Evolutionary conservation across 2,797 vertebrate genomes (phyloP).

Genomic region (Denticeps clupeoides): DNA sequence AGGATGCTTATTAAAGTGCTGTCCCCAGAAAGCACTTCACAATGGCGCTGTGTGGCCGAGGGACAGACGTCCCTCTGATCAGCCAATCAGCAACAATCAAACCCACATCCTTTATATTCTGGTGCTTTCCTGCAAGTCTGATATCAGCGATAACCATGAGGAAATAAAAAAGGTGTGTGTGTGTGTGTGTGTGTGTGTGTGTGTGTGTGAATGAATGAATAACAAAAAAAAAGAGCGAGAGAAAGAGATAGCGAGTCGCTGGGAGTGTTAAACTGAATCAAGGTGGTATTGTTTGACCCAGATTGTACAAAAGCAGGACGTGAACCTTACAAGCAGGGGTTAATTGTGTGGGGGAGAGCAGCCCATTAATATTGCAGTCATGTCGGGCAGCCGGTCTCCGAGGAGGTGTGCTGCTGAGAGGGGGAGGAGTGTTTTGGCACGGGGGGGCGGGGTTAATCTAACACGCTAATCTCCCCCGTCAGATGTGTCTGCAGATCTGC

Average conservation of each 20-base stretch:
- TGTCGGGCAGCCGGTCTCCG: conserved; percentile 35
- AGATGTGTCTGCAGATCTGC: conserved; percentile 7
- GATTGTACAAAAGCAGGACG: conserved; percentile 55
- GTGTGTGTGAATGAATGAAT: background rate
- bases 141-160: no score
- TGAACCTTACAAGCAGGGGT: conserved; percentile 56
- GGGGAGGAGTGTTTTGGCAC: background rate
- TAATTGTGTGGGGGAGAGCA: conserved; percentile 62
- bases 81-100: no score
- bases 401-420: conserved; percentile 30
- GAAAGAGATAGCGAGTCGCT: no score
- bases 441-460: conserved; percentile 7
- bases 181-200: background rate
- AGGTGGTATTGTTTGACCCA: conserved; percentile 42
- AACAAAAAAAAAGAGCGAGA: background rate
- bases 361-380: conserved; percentile 51
- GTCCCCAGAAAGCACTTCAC: no score
- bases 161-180: no score
- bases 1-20: no score
- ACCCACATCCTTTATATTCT: no score
- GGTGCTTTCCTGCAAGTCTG: no score
- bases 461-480: conserved; percentile 15
- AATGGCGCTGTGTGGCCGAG: no score
- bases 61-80: no score
- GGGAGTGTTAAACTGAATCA: no score